phyloP scores from a whole-genome alignment of 2,797 vertebrate genomes.

The Stomatorhinus walkeri region DNA sequence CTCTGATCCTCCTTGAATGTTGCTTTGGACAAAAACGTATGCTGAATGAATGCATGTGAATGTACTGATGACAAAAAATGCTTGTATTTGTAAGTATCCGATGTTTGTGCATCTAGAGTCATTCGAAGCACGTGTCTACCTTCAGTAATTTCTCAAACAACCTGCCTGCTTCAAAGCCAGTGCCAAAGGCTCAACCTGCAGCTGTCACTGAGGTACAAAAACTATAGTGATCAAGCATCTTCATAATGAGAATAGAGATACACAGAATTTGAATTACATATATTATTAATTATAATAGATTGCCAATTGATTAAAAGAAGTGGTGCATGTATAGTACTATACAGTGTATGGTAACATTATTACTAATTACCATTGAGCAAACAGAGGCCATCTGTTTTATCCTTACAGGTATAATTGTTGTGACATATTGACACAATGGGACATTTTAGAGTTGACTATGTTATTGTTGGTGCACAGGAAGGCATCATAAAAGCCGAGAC shows the following conservation, averaged over 20 bases:
- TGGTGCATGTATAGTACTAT: neutral
- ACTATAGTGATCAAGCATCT: neutral
- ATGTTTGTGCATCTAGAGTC: neutral
- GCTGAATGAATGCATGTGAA: neutral
- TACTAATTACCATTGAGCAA: neutral
- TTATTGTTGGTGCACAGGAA: neutral
- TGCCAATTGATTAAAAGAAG: neutral
- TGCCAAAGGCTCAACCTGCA: neutral
- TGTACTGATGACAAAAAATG: neutral
- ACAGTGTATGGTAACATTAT: neutral
- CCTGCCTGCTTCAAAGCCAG: neutral
- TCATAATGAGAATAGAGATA: neutral
- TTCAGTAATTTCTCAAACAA: neutral
- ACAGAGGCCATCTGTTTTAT: neutral
- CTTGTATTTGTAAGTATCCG: neutral
- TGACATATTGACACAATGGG: neutral
- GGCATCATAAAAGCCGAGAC: neutral
- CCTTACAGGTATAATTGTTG: neutral
- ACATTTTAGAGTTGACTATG: neutral
- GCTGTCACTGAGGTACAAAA: neutral
- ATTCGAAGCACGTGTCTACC: neutral
- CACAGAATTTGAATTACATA: neutral
- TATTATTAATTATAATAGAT: neutral
- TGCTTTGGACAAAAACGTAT: neutral
- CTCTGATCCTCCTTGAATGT: no score